These are phyloP conservation scores for Eclectus roratus DNA, from an alignment of 2,113 vertebrate genomes.

Conservation along the genomic window DNA sequence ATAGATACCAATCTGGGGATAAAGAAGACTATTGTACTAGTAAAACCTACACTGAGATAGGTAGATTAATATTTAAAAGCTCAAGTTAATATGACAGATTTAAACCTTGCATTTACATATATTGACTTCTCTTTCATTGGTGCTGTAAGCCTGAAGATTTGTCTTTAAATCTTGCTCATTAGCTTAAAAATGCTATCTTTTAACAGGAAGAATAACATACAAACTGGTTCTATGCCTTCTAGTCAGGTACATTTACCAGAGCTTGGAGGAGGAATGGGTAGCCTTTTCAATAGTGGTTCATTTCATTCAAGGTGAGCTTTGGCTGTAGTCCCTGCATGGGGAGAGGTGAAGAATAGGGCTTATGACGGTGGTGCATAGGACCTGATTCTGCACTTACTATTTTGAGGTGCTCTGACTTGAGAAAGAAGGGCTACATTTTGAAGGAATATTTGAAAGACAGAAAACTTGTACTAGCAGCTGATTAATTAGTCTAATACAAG, in stretches of 20 bases:
- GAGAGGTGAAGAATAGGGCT: neutral
- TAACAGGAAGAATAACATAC: neutral
- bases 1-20: neutral
- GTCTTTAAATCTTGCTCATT: neutral
- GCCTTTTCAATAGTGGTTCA: neutral
- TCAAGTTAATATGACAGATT: neutral
- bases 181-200: neutral
- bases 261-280: neutral
- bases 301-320: neutral
- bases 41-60: neutral
- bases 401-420: neutral
- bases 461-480: neutral
- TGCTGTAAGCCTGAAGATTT: neutral
- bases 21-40: neutral
- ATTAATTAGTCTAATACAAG: neutral
- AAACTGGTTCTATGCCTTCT: neutral
- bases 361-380: neutral
- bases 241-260: neutral
- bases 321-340: neutral
- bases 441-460: neutral
- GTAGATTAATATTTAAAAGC: neutral
- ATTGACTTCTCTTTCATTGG: neutral
- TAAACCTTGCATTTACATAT: neutral
- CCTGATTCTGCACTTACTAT: neutral
- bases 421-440: neutral